Evolutionary conservation across 1,140 invertebrate genomes (phyloP).

Genomic region (Dermatophagoides farinae): DNA sequence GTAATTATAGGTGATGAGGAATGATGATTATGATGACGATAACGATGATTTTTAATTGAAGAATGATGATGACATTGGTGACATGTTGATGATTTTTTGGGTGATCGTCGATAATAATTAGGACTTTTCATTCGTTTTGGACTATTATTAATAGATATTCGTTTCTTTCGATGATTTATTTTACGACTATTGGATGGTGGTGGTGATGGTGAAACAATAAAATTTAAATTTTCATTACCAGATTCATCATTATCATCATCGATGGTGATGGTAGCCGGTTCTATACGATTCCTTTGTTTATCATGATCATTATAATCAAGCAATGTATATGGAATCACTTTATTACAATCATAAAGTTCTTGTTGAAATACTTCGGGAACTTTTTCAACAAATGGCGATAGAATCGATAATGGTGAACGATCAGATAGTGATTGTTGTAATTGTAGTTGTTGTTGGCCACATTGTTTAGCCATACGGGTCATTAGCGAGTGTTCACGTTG

Average conservation of each 20-base stretch:
- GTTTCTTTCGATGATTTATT: no score
- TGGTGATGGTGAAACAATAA: no score
- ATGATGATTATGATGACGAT: background rate
- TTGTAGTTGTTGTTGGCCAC: background rate
- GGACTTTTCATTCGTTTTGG: no score
- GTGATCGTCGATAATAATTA: no score
- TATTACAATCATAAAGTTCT: background rate
- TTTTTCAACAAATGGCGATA: slow-evolving; percentile 6
- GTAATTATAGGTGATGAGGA: background rate
- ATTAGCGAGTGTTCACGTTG: slow-evolving; percentile 25
- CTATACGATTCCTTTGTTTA: background rate
- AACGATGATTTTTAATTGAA: background rate
- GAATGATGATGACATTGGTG: background rate
- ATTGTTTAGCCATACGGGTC: background rate
- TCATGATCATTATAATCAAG: background rate
- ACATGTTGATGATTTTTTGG: background rate
- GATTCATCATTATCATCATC: no score
- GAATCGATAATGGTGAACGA: background rate
- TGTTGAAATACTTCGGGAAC: background rate
- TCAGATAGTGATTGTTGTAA: background rate
- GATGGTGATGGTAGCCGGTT: no score
- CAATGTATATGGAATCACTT: background rate
- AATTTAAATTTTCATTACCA: no score
- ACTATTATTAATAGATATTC: no score
- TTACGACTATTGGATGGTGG: no score